Evolutionary conservation across 2,113 vertebrate species (phyloP).

Genomic region (Peromyscus polionotus): DNA sequence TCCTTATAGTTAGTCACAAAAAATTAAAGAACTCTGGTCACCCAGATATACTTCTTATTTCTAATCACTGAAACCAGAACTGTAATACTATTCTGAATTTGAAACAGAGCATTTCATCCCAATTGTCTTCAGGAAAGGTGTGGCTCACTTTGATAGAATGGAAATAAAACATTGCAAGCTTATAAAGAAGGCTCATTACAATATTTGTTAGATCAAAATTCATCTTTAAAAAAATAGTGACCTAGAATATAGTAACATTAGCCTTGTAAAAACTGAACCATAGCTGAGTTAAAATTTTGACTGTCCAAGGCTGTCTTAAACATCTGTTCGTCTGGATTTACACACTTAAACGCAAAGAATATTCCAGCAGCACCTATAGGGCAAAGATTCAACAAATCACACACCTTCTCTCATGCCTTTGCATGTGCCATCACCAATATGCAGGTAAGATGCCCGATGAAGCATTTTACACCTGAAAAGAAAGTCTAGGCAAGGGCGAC

Average conservation of each 20-base stretch:
- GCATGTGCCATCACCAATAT: not conserved
- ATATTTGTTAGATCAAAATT: slow-evolving; percentile 23
- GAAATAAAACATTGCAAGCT: slow-evolving; percentile 52
- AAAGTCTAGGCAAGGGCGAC: not conserved
- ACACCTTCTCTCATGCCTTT: not conserved
- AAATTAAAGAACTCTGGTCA: slow-evolving; percentile 65
- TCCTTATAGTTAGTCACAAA: slow-evolving; percentile 72
- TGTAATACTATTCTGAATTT: slow-evolving; percentile 64
- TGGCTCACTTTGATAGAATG: slow-evolving; percentile 48
- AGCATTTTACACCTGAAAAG: not conserved
- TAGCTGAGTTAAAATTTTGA: not conserved
- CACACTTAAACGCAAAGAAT: not conserved
- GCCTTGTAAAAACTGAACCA: slow-evolving; percentile 5
- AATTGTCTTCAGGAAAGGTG: slow-evolving; percentile 60
- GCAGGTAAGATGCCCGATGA: not conserved
- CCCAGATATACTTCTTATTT: slow-evolving; percentile 63
- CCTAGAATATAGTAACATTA: not conserved
- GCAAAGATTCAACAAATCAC: not conserved
- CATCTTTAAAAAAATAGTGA: not conserved
- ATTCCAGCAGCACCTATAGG: not conserved
- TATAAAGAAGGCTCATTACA: slow-evolving; percentile 8
- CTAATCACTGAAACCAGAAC: slow-evolving; percentile 68
- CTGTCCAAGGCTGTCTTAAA: slow-evolving; percentile 19
- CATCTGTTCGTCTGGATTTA: not conserved
- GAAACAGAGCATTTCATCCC: slow-evolving; percentile 64